A percentile compares a stretch with the other conserved stretches of the same genome.
phyloP scores from a whole-genome alignment of 2,113 vertebrate species.

The Corythornis madagascariensis region DNA sequence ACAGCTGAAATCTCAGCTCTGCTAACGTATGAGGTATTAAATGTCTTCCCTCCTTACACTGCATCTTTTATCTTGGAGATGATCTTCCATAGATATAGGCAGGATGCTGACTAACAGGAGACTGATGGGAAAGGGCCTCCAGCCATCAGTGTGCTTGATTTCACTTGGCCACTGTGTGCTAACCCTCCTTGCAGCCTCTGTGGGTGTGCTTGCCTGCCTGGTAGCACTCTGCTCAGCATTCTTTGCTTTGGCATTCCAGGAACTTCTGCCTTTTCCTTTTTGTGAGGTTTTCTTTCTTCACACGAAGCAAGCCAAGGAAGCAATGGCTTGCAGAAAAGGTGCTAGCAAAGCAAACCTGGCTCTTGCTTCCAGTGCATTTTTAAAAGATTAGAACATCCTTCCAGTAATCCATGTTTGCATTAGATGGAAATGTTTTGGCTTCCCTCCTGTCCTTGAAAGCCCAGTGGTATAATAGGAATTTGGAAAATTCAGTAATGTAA shows the following conservation, averaged over 20 bases:
- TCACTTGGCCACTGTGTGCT: background rate
- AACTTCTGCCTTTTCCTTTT: constrained; percentile 22
- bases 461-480: constrained; percentile 62
- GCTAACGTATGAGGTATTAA: background rate
- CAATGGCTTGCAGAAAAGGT: constrained; percentile 3
- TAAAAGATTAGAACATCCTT: constrained; percentile 64
- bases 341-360: constrained; percentile 63
- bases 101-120: background rate
- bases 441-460: constrained; percentile 58
- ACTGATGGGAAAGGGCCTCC: background rate
- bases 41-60: background rate
- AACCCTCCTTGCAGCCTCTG: background rate
- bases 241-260: background rate
- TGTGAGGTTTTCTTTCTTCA: constrained; percentile 9
- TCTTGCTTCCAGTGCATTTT: constrained; percentile 51
- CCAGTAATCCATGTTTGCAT: constrained; percentile 64
- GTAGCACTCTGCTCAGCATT: background rate
- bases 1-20: background rate
- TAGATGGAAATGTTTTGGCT: constrained; percentile 64
- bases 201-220: background rate
- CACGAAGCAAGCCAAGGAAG: constrained; percentile 12
- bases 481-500: constrained; percentile 65
- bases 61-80: background rate
- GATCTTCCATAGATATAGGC: background rate
- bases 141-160: background rate